Percentiles rank a stretch among this genome's conserved stretches.
These are phyloP conservation scores for Sander lucioperca DNA, from an alignment of 2,113 vertebrate species.

Conservation along the genomic window DNA sequence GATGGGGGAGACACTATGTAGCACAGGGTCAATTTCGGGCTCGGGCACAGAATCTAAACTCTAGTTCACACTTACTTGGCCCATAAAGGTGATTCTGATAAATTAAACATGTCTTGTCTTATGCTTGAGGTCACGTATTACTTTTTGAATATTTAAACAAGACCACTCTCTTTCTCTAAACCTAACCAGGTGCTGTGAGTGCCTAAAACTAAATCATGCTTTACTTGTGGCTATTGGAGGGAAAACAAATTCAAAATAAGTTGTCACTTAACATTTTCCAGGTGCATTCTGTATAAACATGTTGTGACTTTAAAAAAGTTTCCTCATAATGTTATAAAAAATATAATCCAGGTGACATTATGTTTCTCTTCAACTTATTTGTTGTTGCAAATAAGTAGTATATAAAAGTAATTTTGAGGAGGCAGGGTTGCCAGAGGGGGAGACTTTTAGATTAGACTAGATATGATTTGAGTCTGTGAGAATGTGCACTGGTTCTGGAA, in stretches of 20 bases:
- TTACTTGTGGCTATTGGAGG: neutral
- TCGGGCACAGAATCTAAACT: too few species aligned
- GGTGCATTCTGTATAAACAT: neutral
- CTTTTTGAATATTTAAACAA: conserved; percentile 16
- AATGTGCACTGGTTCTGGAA: neutral
- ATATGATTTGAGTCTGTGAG: neutral
- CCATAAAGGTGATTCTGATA: neutral
- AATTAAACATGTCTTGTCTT: neutral
- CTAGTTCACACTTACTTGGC: too few species aligned
- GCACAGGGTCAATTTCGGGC: too few species aligned
- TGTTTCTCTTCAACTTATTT: neutral
- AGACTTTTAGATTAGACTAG: neutral
- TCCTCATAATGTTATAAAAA: conserved; percentile 14
- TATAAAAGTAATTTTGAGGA: neutral
- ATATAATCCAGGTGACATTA: neutral
- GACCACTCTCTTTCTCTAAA: neutral
- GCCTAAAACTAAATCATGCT: neutral
- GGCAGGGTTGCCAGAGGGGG: neutral
- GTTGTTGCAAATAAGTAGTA: neutral
- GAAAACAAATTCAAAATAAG: conserved; percentile 19
- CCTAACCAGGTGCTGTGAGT: neutral
- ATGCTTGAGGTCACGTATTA: neutral
- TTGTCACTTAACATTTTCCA: neutral
- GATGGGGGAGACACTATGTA: too few species aligned
- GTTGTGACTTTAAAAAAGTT: conserved; percentile 7